Evolutionary conservation across 2,797 vertebrate genomes (phyloP).

Genomic region (Emydoidea blandingii): DNA sequence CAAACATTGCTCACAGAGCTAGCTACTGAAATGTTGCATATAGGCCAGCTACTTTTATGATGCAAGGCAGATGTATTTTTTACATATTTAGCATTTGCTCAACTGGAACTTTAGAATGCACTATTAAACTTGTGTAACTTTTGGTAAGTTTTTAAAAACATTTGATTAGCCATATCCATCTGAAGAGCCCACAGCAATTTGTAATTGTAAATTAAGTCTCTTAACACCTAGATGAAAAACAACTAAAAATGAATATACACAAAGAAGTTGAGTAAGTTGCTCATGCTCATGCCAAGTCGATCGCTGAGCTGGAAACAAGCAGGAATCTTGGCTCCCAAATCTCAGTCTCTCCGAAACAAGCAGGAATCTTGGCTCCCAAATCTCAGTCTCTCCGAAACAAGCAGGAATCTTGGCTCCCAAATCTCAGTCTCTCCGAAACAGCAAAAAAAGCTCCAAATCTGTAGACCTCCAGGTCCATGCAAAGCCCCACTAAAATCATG

Average conservation of each 20-base stretch:
- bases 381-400: background rate
- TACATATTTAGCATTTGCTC: background rate
- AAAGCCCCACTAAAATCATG: background rate
- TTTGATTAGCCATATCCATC: background rate
- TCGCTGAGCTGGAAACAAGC: background rate
- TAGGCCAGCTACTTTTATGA: background rate
- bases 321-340: background rate
- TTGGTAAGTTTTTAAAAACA: background rate
- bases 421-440: background rate
- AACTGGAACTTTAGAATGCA: background rate
- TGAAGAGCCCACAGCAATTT: background rate
- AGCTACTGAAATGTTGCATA: background rate
- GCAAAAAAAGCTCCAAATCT: background rate
- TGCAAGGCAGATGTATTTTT: background rate
- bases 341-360: background rate
- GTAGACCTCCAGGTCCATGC: background rate
- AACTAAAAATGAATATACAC: background rate
- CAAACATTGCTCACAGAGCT: background rate
- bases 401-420: background rate
- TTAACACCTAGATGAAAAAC: background rate
- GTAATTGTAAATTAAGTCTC: background rate
- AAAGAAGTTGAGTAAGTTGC: background rate
- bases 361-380: background rate
- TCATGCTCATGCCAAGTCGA: background rate
- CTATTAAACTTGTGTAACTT: background rate